Conservation (phyloP, 2,113 vertebrate species). For the Benitochromis conjunctus region DNA sequence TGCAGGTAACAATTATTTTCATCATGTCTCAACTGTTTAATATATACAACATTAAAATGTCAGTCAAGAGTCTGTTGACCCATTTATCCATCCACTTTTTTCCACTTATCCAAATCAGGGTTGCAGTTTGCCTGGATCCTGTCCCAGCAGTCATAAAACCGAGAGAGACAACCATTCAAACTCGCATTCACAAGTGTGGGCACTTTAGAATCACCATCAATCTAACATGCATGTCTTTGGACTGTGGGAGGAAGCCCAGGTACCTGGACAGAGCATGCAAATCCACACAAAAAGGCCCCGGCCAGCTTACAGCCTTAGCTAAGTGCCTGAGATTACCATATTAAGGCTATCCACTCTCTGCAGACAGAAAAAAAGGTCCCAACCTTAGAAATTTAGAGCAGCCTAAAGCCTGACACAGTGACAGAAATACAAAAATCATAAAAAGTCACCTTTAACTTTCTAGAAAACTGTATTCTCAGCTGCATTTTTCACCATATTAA, state of each 20-base stretch:
- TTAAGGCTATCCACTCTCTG: not conserved
- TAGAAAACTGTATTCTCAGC: not conserved
- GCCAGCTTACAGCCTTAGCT: not conserved
- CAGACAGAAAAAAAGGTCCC: no score
- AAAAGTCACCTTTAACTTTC: not conserved
- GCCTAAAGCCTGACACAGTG: no score
- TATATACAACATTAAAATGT: not conserved
- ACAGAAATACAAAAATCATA: not conserved
- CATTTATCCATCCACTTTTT: not conserved
- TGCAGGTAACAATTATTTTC: not conserved
- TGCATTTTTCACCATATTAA: not conserved
- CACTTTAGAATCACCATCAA: not conserved
- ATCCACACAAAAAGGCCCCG: not conserved
- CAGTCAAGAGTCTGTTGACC: not conserved
- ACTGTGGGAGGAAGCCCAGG: not conserved
- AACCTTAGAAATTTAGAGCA: no score
- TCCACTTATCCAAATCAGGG: not conserved
- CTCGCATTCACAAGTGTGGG: not conserved
- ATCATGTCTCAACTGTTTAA: not conserved
- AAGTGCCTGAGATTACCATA: accelerated
- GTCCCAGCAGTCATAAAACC: not conserved
- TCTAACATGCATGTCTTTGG: not conserved
- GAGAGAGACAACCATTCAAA: not conserved
- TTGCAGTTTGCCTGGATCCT: not conserved
- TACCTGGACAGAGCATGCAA: not conserved